Conservation (phyloP, 2,888 invertebrate genomes). For the Entomobrya multifasciata region DNA sequence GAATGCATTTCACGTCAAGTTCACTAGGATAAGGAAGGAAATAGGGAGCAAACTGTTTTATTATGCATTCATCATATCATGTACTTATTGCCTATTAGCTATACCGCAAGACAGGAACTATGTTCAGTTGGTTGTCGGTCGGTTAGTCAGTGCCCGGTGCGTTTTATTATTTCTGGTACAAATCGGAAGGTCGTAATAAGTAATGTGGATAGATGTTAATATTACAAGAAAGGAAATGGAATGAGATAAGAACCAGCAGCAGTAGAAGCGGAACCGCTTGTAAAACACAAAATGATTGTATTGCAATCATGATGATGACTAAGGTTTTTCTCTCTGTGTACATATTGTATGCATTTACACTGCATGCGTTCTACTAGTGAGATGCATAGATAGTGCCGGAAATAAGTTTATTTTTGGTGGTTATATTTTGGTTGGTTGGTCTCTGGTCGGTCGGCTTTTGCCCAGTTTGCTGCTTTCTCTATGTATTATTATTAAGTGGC, state of each 20-base stretch:
- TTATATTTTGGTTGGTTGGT: background rate
- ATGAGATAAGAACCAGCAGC: conserved; percentile 58
- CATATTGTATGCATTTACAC: background rate
- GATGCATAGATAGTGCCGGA: conserved; percentile 30
- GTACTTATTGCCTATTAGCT: conserved; percentile 45
- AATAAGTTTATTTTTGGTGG: conserved; percentile 25
- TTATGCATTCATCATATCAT: conserved; percentile 51
- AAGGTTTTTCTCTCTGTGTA: background rate
- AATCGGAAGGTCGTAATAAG: conserved; percentile 8
- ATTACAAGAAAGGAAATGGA: conserved; percentile 29
- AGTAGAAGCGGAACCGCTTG: conserved; percentile 27
- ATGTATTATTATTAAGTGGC: too few relatives aligned
- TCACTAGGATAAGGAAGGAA: background rate
- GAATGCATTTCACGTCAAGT: conserved; percentile 20
- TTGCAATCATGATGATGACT: background rate
- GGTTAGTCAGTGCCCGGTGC: background rate
- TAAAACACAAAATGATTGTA: conserved; percentile 4
- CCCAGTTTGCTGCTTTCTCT: too few relatives aligned
- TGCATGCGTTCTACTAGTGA: conserved; percentile 43
- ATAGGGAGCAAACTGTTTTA: conserved; percentile 48
- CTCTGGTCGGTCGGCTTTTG: conserved; percentile 19
- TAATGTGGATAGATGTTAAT: conserved; percentile 17
- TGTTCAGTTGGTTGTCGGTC: background rate
- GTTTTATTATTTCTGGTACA: too few relatives aligned
- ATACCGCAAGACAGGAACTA: background rate